Evolutionary conservation across 2,888 invertebrate genomes (phyloP), one percentile per base, ranked within the genome.

Genomic region (Cyclophora punctaria): DNA sequence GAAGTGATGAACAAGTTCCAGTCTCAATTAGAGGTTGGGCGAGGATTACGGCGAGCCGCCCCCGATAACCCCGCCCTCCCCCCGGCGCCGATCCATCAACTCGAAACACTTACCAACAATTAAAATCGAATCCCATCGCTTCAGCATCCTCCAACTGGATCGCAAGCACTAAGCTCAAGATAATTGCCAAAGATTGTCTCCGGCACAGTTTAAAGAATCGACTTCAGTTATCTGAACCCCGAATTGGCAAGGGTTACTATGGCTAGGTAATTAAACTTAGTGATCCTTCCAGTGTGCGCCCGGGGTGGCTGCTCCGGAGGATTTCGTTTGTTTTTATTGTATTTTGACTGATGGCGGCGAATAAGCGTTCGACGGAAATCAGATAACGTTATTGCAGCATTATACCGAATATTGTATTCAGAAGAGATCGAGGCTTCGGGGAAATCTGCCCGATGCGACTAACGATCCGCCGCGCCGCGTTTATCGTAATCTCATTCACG

Each of bases 181-280:
- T 83, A 85, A 85, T 85, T 83, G 81, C 67, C 63, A 64, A 67
- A 78, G 84, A 83, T 83, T 79, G 81, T 79, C 80, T 71, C 71
- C 69, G 63, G 57, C 73, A 58, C 79, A 82, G 75, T 83, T 83
- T 83, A 80, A 83, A 83, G 80, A 85, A 84, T 82, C 69, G 77
- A 76, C 75, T 78, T 72, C 75, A 78, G 78, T 72, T 83, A 80
- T 80, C 81, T 78, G 59, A 56, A 64, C 62, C 48, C 49, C 49
- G 61, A 75, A 79, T 78, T 75, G 78, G 80, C 75, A 79, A 80
- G 83, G 81, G 84, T 82, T 83, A 79, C 81, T 80, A 81, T 76
- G 75, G 73, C 67, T 64, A 64, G 63, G 73, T 71, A 79, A 85
- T 85, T 83, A 82, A 84, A 86, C 68, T 84, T 80, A 68, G 68